Evolutionary conservation across 2,888 invertebrate species (phyloP).

Genomic region (Aporophyla nigra): DNA sequence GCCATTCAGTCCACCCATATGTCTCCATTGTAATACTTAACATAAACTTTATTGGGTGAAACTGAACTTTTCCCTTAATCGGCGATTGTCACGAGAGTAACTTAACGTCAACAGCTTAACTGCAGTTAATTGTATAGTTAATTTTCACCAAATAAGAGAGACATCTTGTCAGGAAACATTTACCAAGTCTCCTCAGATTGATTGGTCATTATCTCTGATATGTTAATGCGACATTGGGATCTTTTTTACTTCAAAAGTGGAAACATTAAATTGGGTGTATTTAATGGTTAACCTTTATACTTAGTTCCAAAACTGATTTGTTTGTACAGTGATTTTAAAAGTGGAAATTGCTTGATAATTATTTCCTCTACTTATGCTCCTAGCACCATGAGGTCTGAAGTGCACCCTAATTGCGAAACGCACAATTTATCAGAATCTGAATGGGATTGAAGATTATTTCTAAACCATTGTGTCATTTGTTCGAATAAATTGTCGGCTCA

Average conservation of each 20-base stretch:
- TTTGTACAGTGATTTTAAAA: not conserved
- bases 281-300: not conserved
- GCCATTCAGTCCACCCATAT: not conserved
- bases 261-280: not conserved
- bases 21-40: constrained; percentile 46
- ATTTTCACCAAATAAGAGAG: constrained; percentile 57
- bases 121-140: constrained; percentile 61
- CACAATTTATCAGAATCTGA: too few relatives aligned
- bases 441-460: too few relatives aligned
- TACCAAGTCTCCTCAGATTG: constrained; percentile 42
- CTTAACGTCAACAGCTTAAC: constrained; percentile 57
- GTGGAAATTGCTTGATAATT: not conserved
- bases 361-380: not conserved
- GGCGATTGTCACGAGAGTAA: constrained; percentile 63
- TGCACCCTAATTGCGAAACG: too few relatives aligned
- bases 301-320: not conserved
- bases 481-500: too few relatives aligned
- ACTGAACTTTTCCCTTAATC: constrained; percentile 65
- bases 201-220: constrained; percentile 38
- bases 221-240: constrained; percentile 24
- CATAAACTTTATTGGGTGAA: constrained; percentile 65
- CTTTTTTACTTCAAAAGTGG: constrained; percentile 22
- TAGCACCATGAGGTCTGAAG: not conserved
- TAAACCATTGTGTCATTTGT: too few relatives aligned
- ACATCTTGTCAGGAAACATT: constrained; percentile 49